Evolutionary conservation across 1,140 invertebrate species (phyloP).

Genomic region (Macrotrachela quadricornifera): DNA sequence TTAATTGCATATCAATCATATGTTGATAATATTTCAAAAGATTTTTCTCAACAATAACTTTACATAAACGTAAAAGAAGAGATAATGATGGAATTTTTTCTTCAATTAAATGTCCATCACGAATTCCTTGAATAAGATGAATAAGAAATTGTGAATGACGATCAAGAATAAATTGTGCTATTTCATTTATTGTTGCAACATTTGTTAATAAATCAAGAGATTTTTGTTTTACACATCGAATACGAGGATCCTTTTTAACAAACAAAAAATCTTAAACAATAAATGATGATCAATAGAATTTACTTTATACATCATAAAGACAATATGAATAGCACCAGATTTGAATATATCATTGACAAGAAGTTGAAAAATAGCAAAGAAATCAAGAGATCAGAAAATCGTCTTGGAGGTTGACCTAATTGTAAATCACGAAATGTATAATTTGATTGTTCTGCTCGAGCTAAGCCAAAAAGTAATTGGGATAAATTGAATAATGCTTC

Average conservation of each 20-base stretch:
- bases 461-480: slow-evolving; percentile 4
- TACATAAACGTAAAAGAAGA: slow-evolving; percentile 3
- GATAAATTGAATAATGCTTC: slow-evolving; percentile 6
- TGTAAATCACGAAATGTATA: slow-evolving; percentile 6
- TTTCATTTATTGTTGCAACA: not conserved
- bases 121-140: slow-evolving; percentile 1
- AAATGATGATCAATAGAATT: no score
- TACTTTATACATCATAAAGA: not conserved
- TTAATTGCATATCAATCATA: slow-evolving; percentile 4
- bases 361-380: not conserved
- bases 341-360: not conserved
- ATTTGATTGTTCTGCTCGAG: not conserved
- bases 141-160: not conserved
- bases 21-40: not conserved
- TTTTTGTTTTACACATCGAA: slow-evolving; percentile 4
- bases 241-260: no score
- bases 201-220: slow-evolving; percentile 1
- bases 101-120: slow-evolving; percentile 1
- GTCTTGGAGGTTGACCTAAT: not conserved
- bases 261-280: no score
- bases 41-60: slow-evolving; percentile 1
- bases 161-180: not conserved
- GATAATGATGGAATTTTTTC: slow-evolving; percentile 3
- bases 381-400: not conserved
- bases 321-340: not conserved